Conservation (phyloP, 2,113 vertebrate species). For the Cranoglanis bouderius region DNA sequence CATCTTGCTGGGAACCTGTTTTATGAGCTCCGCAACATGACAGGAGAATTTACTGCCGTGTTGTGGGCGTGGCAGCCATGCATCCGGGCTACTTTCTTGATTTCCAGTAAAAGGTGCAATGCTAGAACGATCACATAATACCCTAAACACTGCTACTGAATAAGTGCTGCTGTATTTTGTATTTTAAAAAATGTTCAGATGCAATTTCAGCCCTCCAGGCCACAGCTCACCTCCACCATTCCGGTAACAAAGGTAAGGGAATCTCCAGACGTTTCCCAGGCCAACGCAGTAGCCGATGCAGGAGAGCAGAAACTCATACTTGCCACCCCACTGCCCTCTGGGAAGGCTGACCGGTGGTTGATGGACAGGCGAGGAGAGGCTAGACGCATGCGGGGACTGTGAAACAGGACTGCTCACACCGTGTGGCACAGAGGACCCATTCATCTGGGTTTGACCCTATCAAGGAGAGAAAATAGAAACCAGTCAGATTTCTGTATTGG, state of each 20-base stretch:
- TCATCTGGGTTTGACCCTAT: slow-evolving; percentile 63
- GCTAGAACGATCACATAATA: neutral
- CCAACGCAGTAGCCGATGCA: slow-evolving; percentile 83
- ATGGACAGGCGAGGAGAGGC: slow-evolving; percentile 3
- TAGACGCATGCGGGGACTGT: slow-evolving; percentile 47
- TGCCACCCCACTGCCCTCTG: slow-evolving; percentile 77
- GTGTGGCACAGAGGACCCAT: slow-evolving; percentile 50
- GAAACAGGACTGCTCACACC: slow-evolving; percentile 47
- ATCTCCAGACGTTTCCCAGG: slow-evolving; percentile 81
- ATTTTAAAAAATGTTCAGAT: neutral
- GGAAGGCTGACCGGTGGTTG: neutral
- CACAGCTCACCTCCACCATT: slow-evolving; percentile 80
- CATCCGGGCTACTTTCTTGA: neutral
- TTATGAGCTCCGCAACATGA: neutral
- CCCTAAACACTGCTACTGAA: neutral
- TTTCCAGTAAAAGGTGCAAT: neutral
- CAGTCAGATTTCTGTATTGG: neutral
- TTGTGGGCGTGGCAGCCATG: neutral
- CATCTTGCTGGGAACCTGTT: neutral
- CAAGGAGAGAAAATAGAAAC: slow-evolving; percentile 8
- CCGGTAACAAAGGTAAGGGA: slow-evolving; percentile 82
- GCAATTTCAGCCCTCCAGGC: neutral
- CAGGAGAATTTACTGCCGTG: neutral
- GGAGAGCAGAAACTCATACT: slow-evolving; percentile 81
- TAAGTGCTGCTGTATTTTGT: slow-evolving; percentile 8